Evolutionary conservation across 2,888 invertebrate genomes (phyloP), one percentile per base, ranked within the genome.

Genomic region (Drosophila meridionalis): DNA sequence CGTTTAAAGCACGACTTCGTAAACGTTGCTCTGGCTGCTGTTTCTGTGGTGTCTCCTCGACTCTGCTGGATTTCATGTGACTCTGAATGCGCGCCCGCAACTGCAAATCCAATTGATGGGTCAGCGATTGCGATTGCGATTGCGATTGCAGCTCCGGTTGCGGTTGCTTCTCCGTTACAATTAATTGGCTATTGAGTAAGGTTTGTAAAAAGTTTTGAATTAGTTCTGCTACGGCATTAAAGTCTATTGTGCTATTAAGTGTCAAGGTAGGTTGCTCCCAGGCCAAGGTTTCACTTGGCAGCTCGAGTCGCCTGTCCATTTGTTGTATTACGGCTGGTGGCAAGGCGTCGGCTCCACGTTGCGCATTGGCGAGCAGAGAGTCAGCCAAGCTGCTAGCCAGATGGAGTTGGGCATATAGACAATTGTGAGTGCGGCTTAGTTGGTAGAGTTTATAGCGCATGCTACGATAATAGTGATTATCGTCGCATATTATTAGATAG

Each of bases 371-470:
- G 12, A 38, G 14, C 4, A 91, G 42, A 8, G 90, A 85, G 2
- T 40, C 40, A 5, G 66, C 43, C 9, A 88, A 14, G 3, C 67
- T 43, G 7, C 73, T 58, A 40, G 71, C 65, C 3, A 93, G 74
- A 72, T 88, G 84, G 38, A 93, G 78, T 75, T 92, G 92, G 0
- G 87, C 89, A 70, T 86, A 93, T 4, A 80, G 61, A 9, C 89
- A 70, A 30, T 59, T 28, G 3, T 76, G 48, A 5, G 60, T 28
- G 30, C 82, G 81, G 8, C 90, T 82, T 11, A 92, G 43, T 74
- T 92, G 92, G 45, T 89, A 89, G 1, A 92, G 63, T 63, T 92
- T 90, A 59, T 92, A 84, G 14, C 93, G 90, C 93, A 93, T 93
- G 32, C 93, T 92, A 58, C 81, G 79, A 64, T 93, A 93, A 55